Percentiles rank a stretch among this genome's conserved stretches.
These are phyloP conservation scores for Nycticryphes semicollaris DNA, from an alignment of 2,113 vertebrate species.

Conservation along the genomic window DNA sequence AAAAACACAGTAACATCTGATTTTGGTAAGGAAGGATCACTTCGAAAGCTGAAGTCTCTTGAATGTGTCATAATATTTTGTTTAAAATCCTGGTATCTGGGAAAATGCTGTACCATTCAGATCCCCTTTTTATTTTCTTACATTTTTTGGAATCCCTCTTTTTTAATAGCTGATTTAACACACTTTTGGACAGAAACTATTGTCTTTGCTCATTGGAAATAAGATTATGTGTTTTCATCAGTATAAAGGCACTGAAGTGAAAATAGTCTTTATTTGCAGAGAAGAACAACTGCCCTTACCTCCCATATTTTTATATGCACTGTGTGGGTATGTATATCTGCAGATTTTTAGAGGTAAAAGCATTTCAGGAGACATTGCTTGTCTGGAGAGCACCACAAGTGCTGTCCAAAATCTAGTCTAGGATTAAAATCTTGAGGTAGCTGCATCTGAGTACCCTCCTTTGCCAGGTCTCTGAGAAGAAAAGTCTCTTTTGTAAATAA, in stretches of 20 bases:
- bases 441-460: neutral
- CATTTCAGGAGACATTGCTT: neutral
- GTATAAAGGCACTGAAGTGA: neutral
- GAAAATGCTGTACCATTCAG: neutral
- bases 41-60: neutral
- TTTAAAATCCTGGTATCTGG: neutral
- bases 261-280: neutral
- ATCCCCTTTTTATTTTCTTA: neutral
- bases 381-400: neutral
- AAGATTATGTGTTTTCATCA: neutral
- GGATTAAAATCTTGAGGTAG: neutral
- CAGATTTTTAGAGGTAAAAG: neutral
- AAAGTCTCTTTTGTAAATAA: neutral
- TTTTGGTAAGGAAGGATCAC: neutral
- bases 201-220: neutral
- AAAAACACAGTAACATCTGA: neutral
- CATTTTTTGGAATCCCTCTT: neutral
- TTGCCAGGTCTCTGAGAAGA: neutral
- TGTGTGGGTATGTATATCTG: neutral
- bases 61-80: neutral
- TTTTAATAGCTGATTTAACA: neutral
- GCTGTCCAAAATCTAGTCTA: neutral
- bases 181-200: neutral
- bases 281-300: neutral
- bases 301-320: neutral